Conservation (phyloP, 2,888 invertebrate genomes). For the Troglohyphantes excavatus region DNA sequence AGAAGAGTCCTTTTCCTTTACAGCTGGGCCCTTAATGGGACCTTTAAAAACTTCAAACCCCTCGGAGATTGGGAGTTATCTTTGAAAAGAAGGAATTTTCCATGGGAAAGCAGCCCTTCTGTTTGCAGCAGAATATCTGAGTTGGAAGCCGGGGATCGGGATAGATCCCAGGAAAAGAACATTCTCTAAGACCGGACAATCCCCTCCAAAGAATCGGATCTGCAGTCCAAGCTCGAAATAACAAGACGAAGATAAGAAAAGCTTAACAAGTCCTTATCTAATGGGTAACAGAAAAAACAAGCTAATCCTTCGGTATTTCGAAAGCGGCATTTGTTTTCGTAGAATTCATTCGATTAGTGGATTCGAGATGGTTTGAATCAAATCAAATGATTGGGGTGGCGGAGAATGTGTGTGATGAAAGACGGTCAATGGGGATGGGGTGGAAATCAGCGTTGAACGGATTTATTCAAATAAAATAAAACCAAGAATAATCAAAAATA, state of each 20-base stretch:
- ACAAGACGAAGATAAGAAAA: not conserved
- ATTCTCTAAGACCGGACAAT: not conserved
- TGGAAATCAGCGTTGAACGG: too few relatives aligned
- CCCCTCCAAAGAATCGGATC: not conserved
- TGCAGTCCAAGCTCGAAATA: slow-evolving; percentile 5
- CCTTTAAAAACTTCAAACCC: slow-evolving; percentile 49
- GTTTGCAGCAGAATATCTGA: slow-evolving; percentile 1
- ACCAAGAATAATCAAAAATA: too few relatives aligned
- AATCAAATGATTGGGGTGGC: not conserved
- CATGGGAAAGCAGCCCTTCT: not conserved
- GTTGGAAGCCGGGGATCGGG: not conserved
- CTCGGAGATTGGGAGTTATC: slow-evolving; percentile 36
- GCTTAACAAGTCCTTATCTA: slow-evolving; percentile 9
- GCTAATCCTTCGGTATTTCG: not conserved
- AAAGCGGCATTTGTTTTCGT: not conserved
- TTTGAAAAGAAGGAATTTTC: slow-evolving; percentile 11
- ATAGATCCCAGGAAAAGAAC: too few relatives aligned
- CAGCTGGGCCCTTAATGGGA: slow-evolving; percentile 43
- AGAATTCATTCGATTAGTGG: not conserved
- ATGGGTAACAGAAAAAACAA: not conserved
- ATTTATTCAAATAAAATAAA: too few relatives aligned
- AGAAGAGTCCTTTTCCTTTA: slow-evolving; percentile 16
- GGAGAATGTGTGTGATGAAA: too few relatives aligned
- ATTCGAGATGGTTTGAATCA: not conserved
- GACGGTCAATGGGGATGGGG: too few relatives aligned